phyloP scores from a whole-genome alignment of 2,797 vertebrate species.

The Chelmon rostratus region DNA sequence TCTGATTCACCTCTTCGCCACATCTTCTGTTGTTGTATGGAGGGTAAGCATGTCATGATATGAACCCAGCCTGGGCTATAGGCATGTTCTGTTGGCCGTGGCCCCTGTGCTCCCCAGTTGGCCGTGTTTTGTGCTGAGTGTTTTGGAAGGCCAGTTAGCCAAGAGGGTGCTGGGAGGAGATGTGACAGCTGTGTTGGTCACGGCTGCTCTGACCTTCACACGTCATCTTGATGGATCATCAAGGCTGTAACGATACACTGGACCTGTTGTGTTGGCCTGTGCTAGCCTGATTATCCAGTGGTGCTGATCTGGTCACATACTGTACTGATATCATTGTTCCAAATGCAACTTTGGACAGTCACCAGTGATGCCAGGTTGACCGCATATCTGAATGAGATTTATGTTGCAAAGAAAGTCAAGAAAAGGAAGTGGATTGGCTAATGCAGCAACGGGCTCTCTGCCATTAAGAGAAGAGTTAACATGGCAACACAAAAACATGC shows the following conservation, averaged over 20 bases:
- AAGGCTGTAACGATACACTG: slow-evolving; percentile 69
- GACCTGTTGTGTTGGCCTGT: slow-evolving; percentile 66
- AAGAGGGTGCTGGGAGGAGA: slow-evolving; percentile 77
- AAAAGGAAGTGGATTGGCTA: slow-evolving; percentile 68
- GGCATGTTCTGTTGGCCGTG: slow-evolving; percentile 70
- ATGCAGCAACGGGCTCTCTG: slow-evolving; percentile 55
- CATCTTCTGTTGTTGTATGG: slow-evolving; percentile 35
- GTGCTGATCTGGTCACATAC: slow-evolving; percentile 58
- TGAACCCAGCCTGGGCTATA: slow-evolving; percentile 45
- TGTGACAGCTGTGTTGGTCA: slow-evolving; percentile 86
- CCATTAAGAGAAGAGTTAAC: slow-evolving; percentile 68
- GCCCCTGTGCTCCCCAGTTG: slow-evolving; percentile 65
- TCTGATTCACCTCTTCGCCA: slow-evolving; percentile 26
- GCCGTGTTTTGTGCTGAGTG: slow-evolving; percentile 71
- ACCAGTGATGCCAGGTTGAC: slow-evolving; percentile 35
- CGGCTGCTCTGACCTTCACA: slow-evolving; percentile 85
- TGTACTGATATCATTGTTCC: slow-evolving; percentile 50
- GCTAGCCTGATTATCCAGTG: slow-evolving; percentile 55
- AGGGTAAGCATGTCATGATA: slow-evolving; percentile 47
- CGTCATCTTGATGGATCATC: slow-evolving; percentile 80
- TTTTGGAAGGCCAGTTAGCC: slow-evolving; percentile 79
- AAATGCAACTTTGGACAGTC: slow-evolving; percentile 39
- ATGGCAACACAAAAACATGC: slow-evolving; percentile 63
- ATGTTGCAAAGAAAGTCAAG: slow-evolving; percentile 42
- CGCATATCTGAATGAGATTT: slow-evolving; percentile 47